These are phyloP conservation scores for Solenodon paradoxus DNA, from an alignment of 2,113 vertebrate genomes.

Conservation along the genomic window DNA sequence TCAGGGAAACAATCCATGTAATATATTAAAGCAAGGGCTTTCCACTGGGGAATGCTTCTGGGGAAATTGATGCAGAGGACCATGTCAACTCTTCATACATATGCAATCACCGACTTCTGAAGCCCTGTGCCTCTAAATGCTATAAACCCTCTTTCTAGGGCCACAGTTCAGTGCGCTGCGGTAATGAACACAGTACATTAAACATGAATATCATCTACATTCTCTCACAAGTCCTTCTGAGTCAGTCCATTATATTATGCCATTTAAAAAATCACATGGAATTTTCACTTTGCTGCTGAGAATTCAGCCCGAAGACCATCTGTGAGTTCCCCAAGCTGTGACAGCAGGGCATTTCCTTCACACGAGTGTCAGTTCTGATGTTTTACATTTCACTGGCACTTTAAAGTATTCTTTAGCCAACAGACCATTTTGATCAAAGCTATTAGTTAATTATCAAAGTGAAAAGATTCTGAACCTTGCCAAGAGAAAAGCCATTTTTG, in stretches of 20 bases:
- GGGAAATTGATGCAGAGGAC: background rate
- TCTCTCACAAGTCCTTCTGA: background rate
- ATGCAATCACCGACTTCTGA: background rate
- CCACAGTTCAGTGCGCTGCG: background rate
- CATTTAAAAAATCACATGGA: background rate
- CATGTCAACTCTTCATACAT: background rate
- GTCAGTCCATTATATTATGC: background rate
- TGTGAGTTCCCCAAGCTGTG: background rate
- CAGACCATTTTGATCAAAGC: background rate
- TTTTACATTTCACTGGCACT: background rate
- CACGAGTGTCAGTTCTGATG: background rate
- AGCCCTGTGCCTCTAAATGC: background rate
- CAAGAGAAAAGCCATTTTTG: background rate
- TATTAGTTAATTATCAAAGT: background rate
- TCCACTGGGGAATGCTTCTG: background rate
- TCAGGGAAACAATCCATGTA: constrained; percentile 47
- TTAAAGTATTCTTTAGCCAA: background rate
- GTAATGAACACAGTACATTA: constrained; percentile 26
- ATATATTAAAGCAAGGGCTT: background rate
- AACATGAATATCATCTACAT: constrained; percentile 1
- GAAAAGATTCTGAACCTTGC: background rate
- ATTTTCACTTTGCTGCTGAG: background rate
- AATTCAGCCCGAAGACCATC: background rate
- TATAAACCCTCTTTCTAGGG: background rate
- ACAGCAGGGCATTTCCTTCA: background rate